phyloP scores from a whole-genome alignment of 1,140 invertebrate genomes.

The Drosophila lacteicornis region DNA sequence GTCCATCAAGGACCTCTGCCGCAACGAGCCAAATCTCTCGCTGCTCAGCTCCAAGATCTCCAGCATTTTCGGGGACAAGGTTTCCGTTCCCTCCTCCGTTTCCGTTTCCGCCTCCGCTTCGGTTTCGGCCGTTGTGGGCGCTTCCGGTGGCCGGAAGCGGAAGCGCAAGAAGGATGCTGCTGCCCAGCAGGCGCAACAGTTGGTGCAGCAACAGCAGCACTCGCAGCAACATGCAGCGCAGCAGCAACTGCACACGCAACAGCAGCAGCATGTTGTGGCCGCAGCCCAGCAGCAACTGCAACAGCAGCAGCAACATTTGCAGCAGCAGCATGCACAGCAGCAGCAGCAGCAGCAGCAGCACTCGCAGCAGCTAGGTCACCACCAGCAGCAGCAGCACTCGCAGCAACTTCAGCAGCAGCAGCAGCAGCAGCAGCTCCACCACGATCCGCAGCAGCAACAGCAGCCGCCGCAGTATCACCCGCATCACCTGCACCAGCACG shows the following conservation, averaged over 20 bases:
- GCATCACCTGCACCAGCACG: conserved; percentile 57
- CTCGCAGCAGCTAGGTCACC: conserved; percentile 15
- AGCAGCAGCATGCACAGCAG: conserved; percentile 44
- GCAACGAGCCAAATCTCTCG: conserved; percentile 82
- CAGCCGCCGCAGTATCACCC: conserved; percentile 56
- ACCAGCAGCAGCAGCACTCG: conserved; percentile 3
- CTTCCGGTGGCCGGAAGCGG: conserved; percentile 57
- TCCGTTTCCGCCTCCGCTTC: not conserved
- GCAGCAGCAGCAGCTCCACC: conserved; percentile 52
- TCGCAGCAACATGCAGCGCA: conserved; percentile 12
- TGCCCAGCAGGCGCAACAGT: conserved; percentile 21
- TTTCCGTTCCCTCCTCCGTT: conserved; percentile 5
- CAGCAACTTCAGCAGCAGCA: conserved; percentile 25
- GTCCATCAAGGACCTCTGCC: conserved; percentile 83
- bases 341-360: conserved; percentile 28
- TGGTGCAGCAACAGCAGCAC: conserved; percentile 9
- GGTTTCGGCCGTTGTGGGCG: not conserved
- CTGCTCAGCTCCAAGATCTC: conserved; percentile 84
- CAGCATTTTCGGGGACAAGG: conserved; percentile 81
- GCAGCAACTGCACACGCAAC: conserved; percentile 26
- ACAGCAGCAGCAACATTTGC: conserved; percentile 41
- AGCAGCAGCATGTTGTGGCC: conserved; percentile 12
- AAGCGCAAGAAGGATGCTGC: conserved; percentile 73
- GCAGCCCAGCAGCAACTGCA: conserved; percentile 13
- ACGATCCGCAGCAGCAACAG: conserved; percentile 48